Evolutionary conservation across 2,888 invertebrate genomes (phyloP).

Genomic region (Girardia tigrina): DNA sequence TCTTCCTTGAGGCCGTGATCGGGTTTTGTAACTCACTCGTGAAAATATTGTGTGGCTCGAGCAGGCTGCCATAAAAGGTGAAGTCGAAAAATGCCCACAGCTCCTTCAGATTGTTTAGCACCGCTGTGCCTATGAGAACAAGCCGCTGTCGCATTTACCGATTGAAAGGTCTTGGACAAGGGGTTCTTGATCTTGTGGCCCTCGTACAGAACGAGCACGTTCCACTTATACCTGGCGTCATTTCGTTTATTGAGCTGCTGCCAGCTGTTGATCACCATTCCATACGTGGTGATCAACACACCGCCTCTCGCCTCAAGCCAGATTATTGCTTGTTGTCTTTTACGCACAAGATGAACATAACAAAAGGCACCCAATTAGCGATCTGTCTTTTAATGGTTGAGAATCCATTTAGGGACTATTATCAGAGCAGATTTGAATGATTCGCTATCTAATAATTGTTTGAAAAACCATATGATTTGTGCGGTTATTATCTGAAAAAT

Average conservation of each 20-base stretch:
- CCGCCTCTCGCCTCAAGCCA: too few relatives aligned
- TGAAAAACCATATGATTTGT: too few relatives aligned
- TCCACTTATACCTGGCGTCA: constrained; percentile 40
- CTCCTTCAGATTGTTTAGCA: constrained; percentile 76
- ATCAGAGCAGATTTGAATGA: too few relatives aligned
- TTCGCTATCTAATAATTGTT: too few relatives aligned
- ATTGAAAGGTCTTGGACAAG: constrained; percentile 49
- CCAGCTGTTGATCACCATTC: constrained; percentile 45
- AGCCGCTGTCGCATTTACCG: constrained; percentile 52
- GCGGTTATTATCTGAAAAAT: too few relatives aligned
- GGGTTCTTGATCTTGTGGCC: constrained; percentile 78
- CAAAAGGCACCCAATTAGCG: too few relatives aligned
- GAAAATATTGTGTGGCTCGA: constrained; percentile 50
- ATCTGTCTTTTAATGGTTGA: too few relatives aligned
- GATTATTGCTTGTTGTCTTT: too few relatives aligned
- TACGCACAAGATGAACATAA: too few relatives aligned
- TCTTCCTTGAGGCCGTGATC: constrained; percentile 45
- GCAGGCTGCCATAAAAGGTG: constrained; percentile 49
- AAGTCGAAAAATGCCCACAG: constrained; percentile 52
- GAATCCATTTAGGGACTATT: too few relatives aligned
- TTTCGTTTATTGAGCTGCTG: constrained; percentile 42
- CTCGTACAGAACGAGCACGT: constrained; percentile 51
- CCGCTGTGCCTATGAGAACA: constrained; percentile 73
- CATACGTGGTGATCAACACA: constrained; percentile 50
- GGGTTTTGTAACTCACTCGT: constrained; percentile 50